phyloP scores from a whole-genome alignment of 2,797 vertebrate genomes.

The Gallinago solitaria region DNA sequence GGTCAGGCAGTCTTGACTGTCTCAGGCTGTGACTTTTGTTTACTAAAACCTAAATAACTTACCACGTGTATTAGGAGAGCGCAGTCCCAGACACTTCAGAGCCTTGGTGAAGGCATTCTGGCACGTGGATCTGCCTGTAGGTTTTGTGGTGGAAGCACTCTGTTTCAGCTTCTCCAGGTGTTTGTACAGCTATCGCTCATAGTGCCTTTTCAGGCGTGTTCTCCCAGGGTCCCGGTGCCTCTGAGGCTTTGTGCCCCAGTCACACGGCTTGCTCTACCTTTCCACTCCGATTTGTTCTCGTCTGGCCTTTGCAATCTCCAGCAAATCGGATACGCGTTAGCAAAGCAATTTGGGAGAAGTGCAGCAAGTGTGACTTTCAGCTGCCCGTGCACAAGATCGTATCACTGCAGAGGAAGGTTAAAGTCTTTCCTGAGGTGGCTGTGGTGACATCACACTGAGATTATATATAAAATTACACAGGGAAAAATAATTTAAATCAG shows the following conservation, averaged over 20 bases:
- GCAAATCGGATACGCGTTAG: not conserved
- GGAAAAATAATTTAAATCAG: not conserved
- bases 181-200: not conserved
- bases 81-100: not conserved
- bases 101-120: not conserved
- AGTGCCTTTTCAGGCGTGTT: not conserved
- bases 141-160: not conserved
- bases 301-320: not conserved
- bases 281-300: not conserved
- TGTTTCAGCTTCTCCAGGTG: not conserved
- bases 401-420: not conserved
- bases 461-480: not conserved
- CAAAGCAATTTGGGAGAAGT: not conserved
- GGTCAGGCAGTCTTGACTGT: not conserved
- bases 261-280: not conserved
- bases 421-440: not conserved
- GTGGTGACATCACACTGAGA: not conserved
- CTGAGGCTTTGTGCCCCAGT: not conserved
- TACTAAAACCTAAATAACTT: not conserved
- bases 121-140: not conserved
- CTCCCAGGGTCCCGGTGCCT: not conserved
- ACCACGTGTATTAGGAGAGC: rapidly evolving
- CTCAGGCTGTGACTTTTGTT: not conserved
- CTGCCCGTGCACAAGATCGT: not conserved
- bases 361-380: slow-evolving; percentile 2